These are phyloP conservation scores for Dicycla oo DNA, from an alignment of 2,888 invertebrate genomes.

Conservation along the genomic window DNA sequence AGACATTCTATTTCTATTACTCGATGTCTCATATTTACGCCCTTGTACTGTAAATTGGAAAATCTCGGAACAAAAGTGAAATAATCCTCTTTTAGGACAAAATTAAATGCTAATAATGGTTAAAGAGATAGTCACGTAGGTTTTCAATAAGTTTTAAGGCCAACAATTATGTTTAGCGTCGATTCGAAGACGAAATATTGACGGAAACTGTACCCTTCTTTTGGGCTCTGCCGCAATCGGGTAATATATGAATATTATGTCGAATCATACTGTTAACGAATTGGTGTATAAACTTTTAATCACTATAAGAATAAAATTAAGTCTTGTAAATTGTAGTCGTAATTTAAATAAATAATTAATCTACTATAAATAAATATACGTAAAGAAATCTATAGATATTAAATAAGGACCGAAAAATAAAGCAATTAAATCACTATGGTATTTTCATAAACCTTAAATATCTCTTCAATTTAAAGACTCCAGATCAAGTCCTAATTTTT, in stretches of 20 bases:
- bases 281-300: constrained; percentile 24
- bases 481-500: constrained; percentile 2
- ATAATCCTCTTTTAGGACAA: constrained; percentile 34
- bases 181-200: constrained; percentile 20
- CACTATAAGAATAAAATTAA: constrained; percentile 38
- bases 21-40: background rate
- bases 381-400: constrained; percentile 26
- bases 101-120: constrained; percentile 12
- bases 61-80: background rate
- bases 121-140: constrained; percentile 5
- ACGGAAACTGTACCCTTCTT: background rate
- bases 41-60: constrained; percentile 4
- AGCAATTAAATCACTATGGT: background rate
- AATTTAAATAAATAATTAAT: constrained; percentile 33
- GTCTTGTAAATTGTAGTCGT: constrained; percentile 45
- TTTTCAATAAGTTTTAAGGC: constrained; percentile 5
- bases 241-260: constrained; percentile 6
- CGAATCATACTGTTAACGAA: constrained; percentile 31
- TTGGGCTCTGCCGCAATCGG: background rate
- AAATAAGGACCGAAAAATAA: constrained; percentile 6
- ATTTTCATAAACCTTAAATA: constrained; percentile 3
- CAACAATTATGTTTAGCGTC: constrained; percentile 37
- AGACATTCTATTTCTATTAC: background rate
- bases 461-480: background rate
- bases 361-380: constrained; percentile 24